Conservation (phyloP, 1,140 invertebrate species). For the Globodera rostochiensis region DNA sequence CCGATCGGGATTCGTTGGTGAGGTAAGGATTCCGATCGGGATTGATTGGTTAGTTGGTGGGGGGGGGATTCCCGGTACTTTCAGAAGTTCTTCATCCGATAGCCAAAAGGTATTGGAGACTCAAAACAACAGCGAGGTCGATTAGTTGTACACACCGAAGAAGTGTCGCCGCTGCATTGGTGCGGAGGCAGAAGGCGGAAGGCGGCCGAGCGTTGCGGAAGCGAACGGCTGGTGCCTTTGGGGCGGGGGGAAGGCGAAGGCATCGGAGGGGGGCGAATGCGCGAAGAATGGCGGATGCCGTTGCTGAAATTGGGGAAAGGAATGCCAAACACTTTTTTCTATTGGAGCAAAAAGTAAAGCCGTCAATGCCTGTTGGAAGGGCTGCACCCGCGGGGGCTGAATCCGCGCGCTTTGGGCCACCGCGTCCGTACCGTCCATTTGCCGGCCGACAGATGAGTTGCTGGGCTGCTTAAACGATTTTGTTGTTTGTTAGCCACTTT, state of each 20-base stretch:
- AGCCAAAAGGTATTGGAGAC: too few relatives aligned
- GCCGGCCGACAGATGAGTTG: conserved; percentile 6
- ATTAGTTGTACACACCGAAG: background rate
- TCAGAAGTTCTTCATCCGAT: too few relatives aligned
- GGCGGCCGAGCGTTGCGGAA: conserved; percentile 35
- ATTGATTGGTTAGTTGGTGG: too few relatives aligned
- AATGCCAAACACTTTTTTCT: background rate
- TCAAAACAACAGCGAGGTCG: background rate
- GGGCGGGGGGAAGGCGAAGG: conserved; percentile 23
- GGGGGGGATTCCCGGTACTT: too few relatives aligned
- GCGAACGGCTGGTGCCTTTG: conserved; percentile 29
- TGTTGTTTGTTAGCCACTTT: background rate
- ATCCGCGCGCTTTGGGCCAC: conserved; percentile 45
- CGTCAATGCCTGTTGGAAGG: conserved; percentile 22
- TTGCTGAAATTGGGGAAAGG: background rate
- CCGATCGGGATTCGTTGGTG: too few relatives aligned
- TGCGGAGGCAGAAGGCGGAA: conserved; percentile 14
- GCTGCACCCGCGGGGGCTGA: conserved; percentile 50
- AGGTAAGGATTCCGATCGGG: too few relatives aligned
- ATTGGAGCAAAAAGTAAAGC: background rate
- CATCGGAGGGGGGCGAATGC: conserved; percentile 19
- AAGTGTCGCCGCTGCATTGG: conserved; percentile 12
- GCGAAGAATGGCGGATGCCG: conserved; percentile 2
- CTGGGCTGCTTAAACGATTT: background rate
- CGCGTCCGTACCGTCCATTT: background rate